Evolutionary conservation across 2,888 invertebrate species (phyloP).

Genomic region (Unio delphinus): DNA sequence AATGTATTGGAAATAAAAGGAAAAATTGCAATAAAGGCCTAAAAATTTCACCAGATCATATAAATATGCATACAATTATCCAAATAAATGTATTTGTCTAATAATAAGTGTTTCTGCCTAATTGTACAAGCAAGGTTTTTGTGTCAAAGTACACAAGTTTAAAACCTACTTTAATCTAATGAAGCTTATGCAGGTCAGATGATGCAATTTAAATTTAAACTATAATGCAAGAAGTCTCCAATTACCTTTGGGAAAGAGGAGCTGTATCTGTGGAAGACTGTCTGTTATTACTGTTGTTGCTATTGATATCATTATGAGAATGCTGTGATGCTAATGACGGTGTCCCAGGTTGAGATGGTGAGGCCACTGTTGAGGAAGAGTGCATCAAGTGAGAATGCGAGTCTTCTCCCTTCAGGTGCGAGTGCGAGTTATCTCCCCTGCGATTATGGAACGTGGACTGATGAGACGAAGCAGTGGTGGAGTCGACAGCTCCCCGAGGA

Average conservation of each 20-base stretch:
- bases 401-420: constrained; percentile 4
- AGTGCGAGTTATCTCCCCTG: constrained; percentile 16
- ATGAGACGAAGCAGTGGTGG: constrained; percentile 34
- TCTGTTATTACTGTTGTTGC: constrained; percentile 10
- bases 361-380: neutral
- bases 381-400: constrained; percentile 21
- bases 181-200: no score
- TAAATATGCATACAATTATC: no score
- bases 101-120: no score
- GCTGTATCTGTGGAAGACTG: constrained; percentile 15
- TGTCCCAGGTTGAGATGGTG: no score
- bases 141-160: no score
- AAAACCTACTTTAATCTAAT: no score
- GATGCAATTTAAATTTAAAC: no score
- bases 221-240: neutral
- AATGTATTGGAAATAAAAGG: no score
- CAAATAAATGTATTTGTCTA: no score
- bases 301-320: constrained; percentile 19
- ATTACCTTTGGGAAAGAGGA: constrained; percentile 7
- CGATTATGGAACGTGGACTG: constrained; percentile 18
- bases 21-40: no score
- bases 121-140: no score
- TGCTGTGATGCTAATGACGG: neutral
- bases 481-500: constrained; percentile 41
- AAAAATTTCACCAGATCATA: no score